Evolutionary conservation across 2,797 vertebrate species (phyloP).

Genomic region (Peromyscus attwateri): DNA sequence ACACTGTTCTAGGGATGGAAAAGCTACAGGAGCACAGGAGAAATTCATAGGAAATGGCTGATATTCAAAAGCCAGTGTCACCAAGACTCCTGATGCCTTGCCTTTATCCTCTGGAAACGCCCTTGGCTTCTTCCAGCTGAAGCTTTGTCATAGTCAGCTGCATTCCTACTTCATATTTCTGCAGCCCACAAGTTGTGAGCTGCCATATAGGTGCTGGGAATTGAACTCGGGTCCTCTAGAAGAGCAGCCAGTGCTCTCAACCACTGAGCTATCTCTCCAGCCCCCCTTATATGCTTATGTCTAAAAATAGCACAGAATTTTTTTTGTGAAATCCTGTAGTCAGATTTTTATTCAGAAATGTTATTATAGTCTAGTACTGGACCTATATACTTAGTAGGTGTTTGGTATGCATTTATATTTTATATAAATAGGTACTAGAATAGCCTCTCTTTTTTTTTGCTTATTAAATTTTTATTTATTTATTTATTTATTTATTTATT

Average conservation of each 20-base stretch:
- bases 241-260: neutral
- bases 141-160: too few relatives aligned
- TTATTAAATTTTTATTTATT: neutral
- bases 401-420: neutral
- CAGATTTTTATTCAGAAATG: conserved; percentile 19
- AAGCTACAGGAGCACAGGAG: too few relatives aligned
- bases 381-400: neutral
- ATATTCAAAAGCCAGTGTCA: too few relatives aligned
- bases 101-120: too few relatives aligned
- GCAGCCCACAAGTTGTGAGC: neutral
- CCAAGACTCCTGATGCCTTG: too few relatives aligned
- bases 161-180: too few relatives aligned
- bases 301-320: conserved; percentile 38
- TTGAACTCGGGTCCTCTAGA: neutral
- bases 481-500: neutral
- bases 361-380: neutral
- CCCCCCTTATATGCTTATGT: neutral
- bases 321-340: neutral
- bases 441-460: neutral
- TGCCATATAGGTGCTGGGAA: neutral
- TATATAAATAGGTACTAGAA: neutral
- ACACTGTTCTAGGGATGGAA: too few relatives aligned
- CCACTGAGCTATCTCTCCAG: neutral
- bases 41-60: too few relatives aligned
- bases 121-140: too few relatives aligned